A percentile compares a stretch with the other conserved stretches of the same genome.
These are phyloP conservation scores for Ips nitidus DNA, from an alignment of 1,140 invertebrate genomes.

Conservation along the genomic window DNA sequence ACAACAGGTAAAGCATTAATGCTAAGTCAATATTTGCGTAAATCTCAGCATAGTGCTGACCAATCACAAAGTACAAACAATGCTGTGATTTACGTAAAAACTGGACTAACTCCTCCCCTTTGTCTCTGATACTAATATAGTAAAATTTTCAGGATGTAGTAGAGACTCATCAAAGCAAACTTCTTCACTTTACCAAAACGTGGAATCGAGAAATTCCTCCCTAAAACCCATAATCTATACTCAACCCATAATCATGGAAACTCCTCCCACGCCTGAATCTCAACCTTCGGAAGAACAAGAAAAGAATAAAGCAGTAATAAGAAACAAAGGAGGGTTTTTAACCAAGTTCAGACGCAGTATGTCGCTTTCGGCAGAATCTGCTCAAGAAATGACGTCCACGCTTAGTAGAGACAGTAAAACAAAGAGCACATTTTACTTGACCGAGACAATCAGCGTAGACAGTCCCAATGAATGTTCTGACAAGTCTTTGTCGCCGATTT, in stretches of 20 bases:
- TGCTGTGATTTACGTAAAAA: too few species aligned
- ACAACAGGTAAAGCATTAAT: conserved; percentile 1
- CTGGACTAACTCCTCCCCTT: too few species aligned
- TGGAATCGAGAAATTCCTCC: not conserved
- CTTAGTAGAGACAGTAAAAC: conserved; percentile 38
- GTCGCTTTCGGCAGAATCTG: conserved; percentile 43
- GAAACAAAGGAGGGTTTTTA: conserved; percentile 39
- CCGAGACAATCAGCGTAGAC: conserved; percentile 58
- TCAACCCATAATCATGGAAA: conserved; percentile 4
- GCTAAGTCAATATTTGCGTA: not conserved
- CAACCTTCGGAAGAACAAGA: conserved; percentile 25
- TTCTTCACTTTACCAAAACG: conserved; percentile 8
- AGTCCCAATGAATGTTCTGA: conserved; percentile 23
- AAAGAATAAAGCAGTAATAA: conserved; percentile 22
- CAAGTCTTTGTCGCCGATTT: conserved; percentile 34
- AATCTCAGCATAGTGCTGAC: not conserved
- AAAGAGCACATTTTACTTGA: conserved; percentile 67
- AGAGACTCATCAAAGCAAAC: not conserved
- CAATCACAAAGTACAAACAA: too few species aligned
- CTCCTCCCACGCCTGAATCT: conserved; percentile 23
- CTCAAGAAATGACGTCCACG: conserved; percentile 39
- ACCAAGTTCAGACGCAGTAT: conserved; percentile 48
- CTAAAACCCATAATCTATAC: conserved; percentile 1
- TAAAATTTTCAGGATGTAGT: too few species aligned
- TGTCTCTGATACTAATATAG: too few species aligned